Conservation (phyloP, 2,113 vertebrate species). For the Oxygymnocypris stewartii region DNA sequence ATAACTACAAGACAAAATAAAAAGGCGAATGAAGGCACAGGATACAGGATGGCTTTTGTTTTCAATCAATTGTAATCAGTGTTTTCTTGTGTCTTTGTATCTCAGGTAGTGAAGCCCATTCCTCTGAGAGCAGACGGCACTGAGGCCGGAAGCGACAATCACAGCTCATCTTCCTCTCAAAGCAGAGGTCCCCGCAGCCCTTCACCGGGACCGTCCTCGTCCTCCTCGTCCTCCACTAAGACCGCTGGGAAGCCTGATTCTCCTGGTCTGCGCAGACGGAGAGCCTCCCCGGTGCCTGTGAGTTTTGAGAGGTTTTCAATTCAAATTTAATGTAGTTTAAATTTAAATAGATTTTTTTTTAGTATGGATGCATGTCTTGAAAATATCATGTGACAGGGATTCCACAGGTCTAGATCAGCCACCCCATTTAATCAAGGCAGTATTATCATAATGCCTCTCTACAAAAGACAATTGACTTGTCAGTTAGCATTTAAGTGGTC, state of each 20-base stretch:
- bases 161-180: slow-evolving; percentile 60
- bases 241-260: slow-evolving; percentile 80
- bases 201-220: slow-evolving; percentile 76
- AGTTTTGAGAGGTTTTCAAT: slow-evolving; percentile 42
- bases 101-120: slow-evolving; percentile 85
- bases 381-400: neutral
- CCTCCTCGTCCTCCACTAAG: slow-evolving; percentile 70
- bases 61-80: neutral
- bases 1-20: neutral
- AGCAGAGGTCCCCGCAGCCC: slow-evolving; percentile 81
- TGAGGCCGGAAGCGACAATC: slow-evolving; percentile 70
- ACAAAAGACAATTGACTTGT: too few relatives aligned
- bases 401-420: neutral
- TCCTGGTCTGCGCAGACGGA: slow-evolving; percentile 81
- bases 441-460: neutral
- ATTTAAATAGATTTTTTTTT: neutral
- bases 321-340: too few relatives aligned
- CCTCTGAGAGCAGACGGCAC: slow-evolving; percentile 77
- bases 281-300: slow-evolving; percentile 85
- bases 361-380: neutral
- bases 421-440: neutral
- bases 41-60: neutral
- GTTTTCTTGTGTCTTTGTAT: neutral
- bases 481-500: neutral
- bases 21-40: neutral